A percentile compares a stretch with the other conserved stretches of the same genome.
Evolutionary conservation across 2,113 vertebrate genomes (phyloP).

Genomic region (Dinomys branickii): DNA sequence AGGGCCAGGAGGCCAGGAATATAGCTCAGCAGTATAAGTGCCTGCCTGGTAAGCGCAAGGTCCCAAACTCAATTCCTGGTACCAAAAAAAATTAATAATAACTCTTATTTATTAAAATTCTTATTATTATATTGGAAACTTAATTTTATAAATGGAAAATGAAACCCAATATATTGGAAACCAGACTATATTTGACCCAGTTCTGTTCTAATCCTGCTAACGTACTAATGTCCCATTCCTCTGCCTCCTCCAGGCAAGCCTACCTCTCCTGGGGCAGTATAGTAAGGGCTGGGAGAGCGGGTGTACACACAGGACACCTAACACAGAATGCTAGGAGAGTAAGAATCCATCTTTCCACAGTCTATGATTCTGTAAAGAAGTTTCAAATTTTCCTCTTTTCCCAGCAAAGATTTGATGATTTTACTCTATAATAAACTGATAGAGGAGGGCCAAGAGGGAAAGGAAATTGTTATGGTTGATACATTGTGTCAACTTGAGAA

Average conservation of each 20-base stretch:
- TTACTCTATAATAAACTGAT: background rate
- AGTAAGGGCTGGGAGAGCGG: background rate
- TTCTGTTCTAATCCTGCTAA: slow-evolving; percentile 1
- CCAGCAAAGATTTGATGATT: background rate
- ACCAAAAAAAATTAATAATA: background rate
- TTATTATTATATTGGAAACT: slow-evolving; percentile 14
- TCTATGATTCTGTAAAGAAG: background rate
- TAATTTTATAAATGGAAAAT: slow-evolving; percentile 49
- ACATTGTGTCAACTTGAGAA: no score
- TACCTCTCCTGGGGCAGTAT: background rate
- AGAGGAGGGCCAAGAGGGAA: background rate
- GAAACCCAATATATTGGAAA: slow-evolving; percentile 24
- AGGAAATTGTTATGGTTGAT: background rate
- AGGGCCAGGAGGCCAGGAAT: no score
- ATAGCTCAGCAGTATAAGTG: no score
- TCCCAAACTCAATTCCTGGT: no score
- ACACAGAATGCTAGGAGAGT: no score
- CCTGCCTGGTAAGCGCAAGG: no score
- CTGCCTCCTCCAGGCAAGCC: background rate
- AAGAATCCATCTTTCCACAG: background rate
- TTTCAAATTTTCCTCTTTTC: background rate
- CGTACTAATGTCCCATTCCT: background rate
- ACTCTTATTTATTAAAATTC: background rate
- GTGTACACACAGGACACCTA: background rate
- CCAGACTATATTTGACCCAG: background rate